Evolutionary conservation across 2,888 invertebrate species (phyloP).

Genomic region (Acanthacorydalis orientalis): DNA sequence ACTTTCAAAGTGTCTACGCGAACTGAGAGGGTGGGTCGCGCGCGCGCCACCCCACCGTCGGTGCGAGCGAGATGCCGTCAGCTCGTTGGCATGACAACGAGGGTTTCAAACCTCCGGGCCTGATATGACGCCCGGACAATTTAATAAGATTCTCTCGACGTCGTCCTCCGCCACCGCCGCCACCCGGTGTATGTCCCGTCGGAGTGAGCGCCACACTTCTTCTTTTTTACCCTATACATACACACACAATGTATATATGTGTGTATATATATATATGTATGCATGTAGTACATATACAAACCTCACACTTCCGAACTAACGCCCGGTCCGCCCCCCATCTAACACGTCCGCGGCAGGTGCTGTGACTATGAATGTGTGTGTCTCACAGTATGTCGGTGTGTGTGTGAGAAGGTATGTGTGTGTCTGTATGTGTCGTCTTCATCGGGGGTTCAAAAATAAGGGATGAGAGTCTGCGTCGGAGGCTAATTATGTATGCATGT

Average conservation of each 20-base stretch:
- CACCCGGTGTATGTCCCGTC: constrained; percentile 19
- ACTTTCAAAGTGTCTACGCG: constrained; percentile 6
- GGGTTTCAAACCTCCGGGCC: constrained; percentile 27
- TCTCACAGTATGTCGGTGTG: no score
- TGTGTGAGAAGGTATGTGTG: no score
- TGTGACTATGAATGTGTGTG: no score
- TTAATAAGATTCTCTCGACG: constrained; percentile 27
- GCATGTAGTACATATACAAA: no score
- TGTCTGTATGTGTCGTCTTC: no score
- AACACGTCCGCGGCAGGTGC: no score
- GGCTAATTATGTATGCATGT: no score
- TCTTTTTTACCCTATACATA: constrained; percentile 13
- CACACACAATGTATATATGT: not conserved
- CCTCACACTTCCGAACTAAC: no score
- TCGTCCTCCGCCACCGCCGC: constrained; percentile 13
- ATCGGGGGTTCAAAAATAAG: no score
- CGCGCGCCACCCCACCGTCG: not conserved
- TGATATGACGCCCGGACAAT: constrained; percentile 48
- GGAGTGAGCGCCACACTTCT: constrained; percentile 12
- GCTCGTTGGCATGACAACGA: constrained; percentile 4
- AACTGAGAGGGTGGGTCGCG: not conserved
- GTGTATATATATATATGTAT: no score
- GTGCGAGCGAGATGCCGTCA: not conserved
- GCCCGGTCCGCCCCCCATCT: no score
- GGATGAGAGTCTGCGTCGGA: no score